A percentile compares a stretch with the other conserved stretches of the same genome.
Evolutionary conservation across 2,888 invertebrate genomes (phyloP).

Genomic region (Syrista parreyssii): DNA sequence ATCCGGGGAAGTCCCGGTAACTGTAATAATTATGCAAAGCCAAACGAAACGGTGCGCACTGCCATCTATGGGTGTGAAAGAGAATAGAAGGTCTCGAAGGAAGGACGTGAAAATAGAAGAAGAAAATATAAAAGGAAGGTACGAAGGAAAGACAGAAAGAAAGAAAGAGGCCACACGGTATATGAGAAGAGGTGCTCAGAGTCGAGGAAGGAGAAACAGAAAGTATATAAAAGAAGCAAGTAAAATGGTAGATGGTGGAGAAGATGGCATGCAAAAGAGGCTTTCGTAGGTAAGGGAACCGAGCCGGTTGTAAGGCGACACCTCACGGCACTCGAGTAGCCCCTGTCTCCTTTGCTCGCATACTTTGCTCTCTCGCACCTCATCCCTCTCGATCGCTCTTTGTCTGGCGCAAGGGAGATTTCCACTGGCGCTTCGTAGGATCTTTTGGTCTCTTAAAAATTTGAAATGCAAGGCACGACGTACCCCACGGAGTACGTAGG

Average conservation of each 20-base stretch:
- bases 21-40: constrained; percentile 63
- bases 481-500: constrained; percentile 14
- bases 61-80: constrained; percentile 4
- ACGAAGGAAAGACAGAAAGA: constrained; percentile 24
- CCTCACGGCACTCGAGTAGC: constrained; percentile 53
- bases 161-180: constrained; percentile 24
- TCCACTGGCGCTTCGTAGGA: constrained; percentile 5
- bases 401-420: background rate
- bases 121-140: constrained; percentile 19
- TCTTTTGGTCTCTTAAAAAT: constrained; percentile 34
- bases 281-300: constrained; percentile 62
- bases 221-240: constrained; percentile 52
- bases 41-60: constrained; percentile 37
- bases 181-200: constrained; percentile 28
- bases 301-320: constrained; percentile 67
- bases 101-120: background rate
- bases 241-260: constrained; percentile 60
- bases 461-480: constrained; percentile 43
- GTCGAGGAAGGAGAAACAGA: constrained; percentile 43
- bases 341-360: constrained; percentile 3
- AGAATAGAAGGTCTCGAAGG: constrained; percentile 15
- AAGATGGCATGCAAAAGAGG: constrained; percentile 66
- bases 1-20: constrained; percentile 14
- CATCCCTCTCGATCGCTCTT: constrained; percentile 29
- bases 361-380: constrained; percentile 38